Evolutionary conservation across 37 sponge, comb jelly and placozoan species (phyloP).

Genomic region (Dysidea cf. avara): DNA sequence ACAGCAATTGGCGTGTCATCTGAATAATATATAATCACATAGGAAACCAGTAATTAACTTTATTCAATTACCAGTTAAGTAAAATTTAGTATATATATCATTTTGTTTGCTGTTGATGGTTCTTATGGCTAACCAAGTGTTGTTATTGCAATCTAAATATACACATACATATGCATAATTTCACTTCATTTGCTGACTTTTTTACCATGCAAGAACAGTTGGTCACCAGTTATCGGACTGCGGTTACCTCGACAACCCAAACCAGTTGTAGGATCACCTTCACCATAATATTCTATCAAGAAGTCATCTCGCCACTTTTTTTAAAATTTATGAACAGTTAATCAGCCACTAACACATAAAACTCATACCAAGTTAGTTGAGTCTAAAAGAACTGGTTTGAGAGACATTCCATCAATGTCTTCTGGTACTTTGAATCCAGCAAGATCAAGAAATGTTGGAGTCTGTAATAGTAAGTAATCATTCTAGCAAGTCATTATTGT

Average conservation of each 20-base stretch:
- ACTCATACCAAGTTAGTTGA: not conserved
- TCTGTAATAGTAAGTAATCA: too few species aligned
- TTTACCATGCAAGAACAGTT: slow-evolving; percentile 55
- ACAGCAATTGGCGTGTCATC: too few species aligned
- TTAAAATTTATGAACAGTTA: too few species aligned
- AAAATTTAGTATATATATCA: too few species aligned
- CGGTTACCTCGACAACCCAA: not conserved
- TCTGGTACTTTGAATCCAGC: slow-evolving; percentile 62
- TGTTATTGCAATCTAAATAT: slow-evolving; percentile 74
- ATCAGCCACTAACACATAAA: too few species aligned
- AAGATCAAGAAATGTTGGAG: slow-evolving; percentile 80
- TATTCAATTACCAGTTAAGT: too few species aligned
- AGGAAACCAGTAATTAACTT: too few species aligned
- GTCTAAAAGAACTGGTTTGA: slow-evolving; percentile 48
- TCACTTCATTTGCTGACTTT: too few species aligned
- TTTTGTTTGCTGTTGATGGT: not conserved
- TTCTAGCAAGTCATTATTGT: too few species aligned
- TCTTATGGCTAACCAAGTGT: slow-evolving; percentile 61
- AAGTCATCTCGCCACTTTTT: slow-evolving; percentile 51
- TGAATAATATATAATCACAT: too few species aligned
- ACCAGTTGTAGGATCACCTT: slow-evolving; percentile 19
- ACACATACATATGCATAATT: too few species aligned
- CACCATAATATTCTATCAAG: slow-evolving; percentile 80
- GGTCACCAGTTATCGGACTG: slow-evolving; percentile 1
- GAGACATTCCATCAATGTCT: slow-evolving; percentile 75